These are phyloP conservation scores for Schizaphis graminum DNA, from an alignment of 2,888 invertebrate species.

Conservation along the genomic window DNA sequence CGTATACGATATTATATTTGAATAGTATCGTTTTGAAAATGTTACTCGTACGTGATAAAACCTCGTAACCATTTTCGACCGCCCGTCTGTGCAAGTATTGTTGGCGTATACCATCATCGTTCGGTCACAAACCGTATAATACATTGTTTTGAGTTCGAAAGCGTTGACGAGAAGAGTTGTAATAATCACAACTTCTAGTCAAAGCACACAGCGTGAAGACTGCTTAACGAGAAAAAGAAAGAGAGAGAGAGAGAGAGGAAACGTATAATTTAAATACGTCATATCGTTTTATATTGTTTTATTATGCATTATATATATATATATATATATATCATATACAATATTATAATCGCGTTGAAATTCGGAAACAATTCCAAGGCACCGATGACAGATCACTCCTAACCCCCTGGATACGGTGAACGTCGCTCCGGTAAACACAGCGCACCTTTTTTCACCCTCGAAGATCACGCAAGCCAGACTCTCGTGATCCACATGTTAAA, in stretches of 20 bases:
- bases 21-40: neutral
- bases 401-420: neutral
- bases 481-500: conserved; percentile 49
- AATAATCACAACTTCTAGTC: neutral
- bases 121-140: neutral
- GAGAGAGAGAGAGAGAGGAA: neutral
- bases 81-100: neutral
- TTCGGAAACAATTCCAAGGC: neutral
- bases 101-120: neutral
- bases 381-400: neutral
- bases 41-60: neutral
- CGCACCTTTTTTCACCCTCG: conserved; percentile 36
- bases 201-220: neutral
- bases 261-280: neutral
- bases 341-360: neutral
- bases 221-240: neutral
- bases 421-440: neutral
- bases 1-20: neutral
- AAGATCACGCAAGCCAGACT: conserved; percentile 21
- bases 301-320: neutral
- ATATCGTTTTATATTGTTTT: neutral
- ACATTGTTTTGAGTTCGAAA: neutral
- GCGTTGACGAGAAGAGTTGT: neutral
- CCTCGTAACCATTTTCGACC: neutral
- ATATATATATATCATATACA: neutral